Percentiles rank a stretch among this genome's conserved stretches.
These are phyloP conservation scores for Epinotia ramella DNA, from an alignment of 2,888 invertebrate species.

Conservation along the genomic window DNA sequence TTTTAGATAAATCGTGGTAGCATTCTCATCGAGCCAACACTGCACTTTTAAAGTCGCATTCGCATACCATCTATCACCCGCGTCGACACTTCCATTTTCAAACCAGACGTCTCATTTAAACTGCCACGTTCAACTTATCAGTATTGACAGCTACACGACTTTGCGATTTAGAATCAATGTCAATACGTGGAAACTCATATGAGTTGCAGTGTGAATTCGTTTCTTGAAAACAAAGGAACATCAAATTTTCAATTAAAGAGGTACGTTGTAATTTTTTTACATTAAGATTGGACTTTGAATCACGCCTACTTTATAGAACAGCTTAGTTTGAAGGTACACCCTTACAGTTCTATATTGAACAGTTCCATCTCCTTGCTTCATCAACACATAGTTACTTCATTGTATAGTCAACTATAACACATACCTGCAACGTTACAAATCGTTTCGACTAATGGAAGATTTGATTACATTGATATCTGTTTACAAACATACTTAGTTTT, in stretches of 20 bases:
- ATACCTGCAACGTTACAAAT: too few relatives aligned
- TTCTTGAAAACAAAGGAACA: neutral
- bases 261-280: neutral
- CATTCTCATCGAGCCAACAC: neutral
- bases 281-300: neutral
- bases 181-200: neutral
- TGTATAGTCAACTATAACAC: too few relatives aligned
- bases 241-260: neutral
- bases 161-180: slow-evolving; percentile 9
- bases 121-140: neutral
- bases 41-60: neutral
- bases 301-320: neutral
- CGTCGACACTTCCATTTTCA: slow-evolving; percentile 19
- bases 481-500: too few relatives aligned
- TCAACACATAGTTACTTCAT: too few relatives aligned
- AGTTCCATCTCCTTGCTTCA: too few relatives aligned
- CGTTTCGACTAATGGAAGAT: too few relatives aligned
- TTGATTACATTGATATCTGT: too few relatives aligned
- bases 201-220: neutral
- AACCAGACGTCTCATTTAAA: neutral
- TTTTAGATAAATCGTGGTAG: neutral
- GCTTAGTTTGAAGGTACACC: too few relatives aligned
- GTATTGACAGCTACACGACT: slow-evolving; percentile 8
- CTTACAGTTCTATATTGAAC: too few relatives aligned
- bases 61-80: slow-evolving; percentile 1